Base-by-base conservation (phyloP, 2,888 invertebrate genomes). In the Seladonia tumulorum region DNA sequence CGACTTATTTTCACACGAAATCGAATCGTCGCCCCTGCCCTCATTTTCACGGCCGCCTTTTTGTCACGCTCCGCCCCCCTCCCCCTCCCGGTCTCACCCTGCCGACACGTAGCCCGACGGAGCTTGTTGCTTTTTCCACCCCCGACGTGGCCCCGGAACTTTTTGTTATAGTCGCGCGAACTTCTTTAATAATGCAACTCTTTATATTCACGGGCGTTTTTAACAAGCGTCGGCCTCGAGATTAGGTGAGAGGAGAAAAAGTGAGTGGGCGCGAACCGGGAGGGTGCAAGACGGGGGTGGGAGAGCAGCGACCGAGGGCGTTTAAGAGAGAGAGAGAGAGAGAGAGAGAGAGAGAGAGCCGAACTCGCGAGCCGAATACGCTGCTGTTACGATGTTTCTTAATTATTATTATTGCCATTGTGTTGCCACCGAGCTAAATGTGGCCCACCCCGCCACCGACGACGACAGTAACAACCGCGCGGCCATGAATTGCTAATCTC, bases 101-200 rank as follows among this genome's bases (percentile, higher is more conserved):
- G 70, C 73, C 53, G 72, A 71, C 77, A 76, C 80, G 80, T 78
- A 77, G 82, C 82, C 42, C 77, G 83, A 76, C 73, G 81, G 85
- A 81, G 90, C 91, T 92, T 91, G 91, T 91, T 92, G 92, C 92
- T 92, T 85, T 90, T 87, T 88, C 88, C 87, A 83, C 90, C 89
- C 90, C 88, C 89, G 85, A 87, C 85, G 85, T 82, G 76, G 75
- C 84, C 87, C 88, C 68, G 87, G 90, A 94, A 94, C 94, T 94
- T 94, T 94, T 94, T 93, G 93, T 94, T 94, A 94, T 93, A 94
- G 93, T 94, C 94, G 93, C 93, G 93, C 93, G 91, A 95, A 95
- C 94, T 95, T 95, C 95, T 94, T 95, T 94, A 94, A 94, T 95
- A 95, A 95, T 95, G 95, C 94, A 95, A 95, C 95, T 95, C 95